Base-by-base conservation (phyloP, 2,797 vertebrate genomes). In the Percopsis omiscomaycus region DNA sequence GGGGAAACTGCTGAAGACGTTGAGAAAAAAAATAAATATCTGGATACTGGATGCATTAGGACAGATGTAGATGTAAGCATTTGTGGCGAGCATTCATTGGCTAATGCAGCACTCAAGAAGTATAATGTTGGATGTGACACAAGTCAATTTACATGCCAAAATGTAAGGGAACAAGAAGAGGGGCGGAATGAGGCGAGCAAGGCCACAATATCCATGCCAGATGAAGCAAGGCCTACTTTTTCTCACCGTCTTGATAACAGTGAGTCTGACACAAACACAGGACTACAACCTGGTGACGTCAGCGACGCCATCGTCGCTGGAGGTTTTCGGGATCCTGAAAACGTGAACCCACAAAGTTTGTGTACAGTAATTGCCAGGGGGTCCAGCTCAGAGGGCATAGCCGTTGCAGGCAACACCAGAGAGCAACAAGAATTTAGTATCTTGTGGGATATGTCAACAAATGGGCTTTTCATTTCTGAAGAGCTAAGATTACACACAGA, bases 41-140 rank as follows among this genome's bases (percentile, higher is more conserved):
- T 80, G 61, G 28, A 45, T 69, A 62, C 74, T 76, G 85, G 66
- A 74, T n/a, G 72, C 68, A 78, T 28, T 37, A 77, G 82, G 44
- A 46, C 29, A 16, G 71, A 75, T 22, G 57, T 28, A 11, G 53
- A 65, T 14, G 32, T n/a, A 28, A 55, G 44, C 37, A 42, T 8
- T 8, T 2, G 4, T 46, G 58, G 42, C 1, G 64, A 69, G 5
- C 11, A 8, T 4, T 30, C 53, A 53, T 45, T 32, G 13, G 11
- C 3, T 0, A 3, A 57, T 2, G 14, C 14, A 53, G 28, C 48
- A 3, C 12, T 4, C 13, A 15, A 4, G 15, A 16, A 8, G 1
- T n/a, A 48, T 3, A 59, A 55, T 3, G 69, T 74, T 47, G 73
- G 22, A 69, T 27, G 55, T 6, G 73, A 70, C 51, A 68, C 50